These are phyloP conservation scores for Trachemys scripta DNA, from an alignment of 2,113 vertebrate species.

Conservation along the genomic window DNA sequence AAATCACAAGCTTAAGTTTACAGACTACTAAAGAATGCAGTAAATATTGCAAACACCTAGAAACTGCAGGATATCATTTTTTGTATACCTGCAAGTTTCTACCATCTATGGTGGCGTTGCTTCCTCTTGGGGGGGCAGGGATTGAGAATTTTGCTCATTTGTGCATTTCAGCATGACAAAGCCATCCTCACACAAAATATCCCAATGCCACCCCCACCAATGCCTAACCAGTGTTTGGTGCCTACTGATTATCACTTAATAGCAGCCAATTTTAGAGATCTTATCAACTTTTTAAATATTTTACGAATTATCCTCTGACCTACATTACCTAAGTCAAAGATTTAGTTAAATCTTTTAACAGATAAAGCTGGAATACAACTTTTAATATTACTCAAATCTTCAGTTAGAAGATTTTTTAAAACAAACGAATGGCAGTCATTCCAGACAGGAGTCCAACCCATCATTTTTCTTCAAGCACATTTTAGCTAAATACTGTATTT, in stretches of 20 bases:
- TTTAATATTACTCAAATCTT: neutral
- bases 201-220: neutral
- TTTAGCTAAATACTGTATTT: neutral
- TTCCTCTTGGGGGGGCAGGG: neutral
- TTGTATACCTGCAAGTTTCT: neutral
- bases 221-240: accelerated
- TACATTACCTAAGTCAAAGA: neutral
- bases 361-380: neutral
- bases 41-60: neutral
- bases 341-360: neutral
- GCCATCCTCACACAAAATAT: neutral
- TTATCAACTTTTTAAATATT: neutral
- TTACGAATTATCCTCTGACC: neutral
- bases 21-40: neutral
- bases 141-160: neutral
- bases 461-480: neutral
- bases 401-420: neutral
- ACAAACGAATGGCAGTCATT: neutral
- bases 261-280: neutral
- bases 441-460: neutral
- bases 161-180: neutral
- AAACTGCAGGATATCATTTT: neutral
- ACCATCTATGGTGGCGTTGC: neutral
- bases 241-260: neutral
- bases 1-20: neutral